Conservation (phyloP, 1,140 invertebrate genomes). For the Nasonia giraulti region DNA sequence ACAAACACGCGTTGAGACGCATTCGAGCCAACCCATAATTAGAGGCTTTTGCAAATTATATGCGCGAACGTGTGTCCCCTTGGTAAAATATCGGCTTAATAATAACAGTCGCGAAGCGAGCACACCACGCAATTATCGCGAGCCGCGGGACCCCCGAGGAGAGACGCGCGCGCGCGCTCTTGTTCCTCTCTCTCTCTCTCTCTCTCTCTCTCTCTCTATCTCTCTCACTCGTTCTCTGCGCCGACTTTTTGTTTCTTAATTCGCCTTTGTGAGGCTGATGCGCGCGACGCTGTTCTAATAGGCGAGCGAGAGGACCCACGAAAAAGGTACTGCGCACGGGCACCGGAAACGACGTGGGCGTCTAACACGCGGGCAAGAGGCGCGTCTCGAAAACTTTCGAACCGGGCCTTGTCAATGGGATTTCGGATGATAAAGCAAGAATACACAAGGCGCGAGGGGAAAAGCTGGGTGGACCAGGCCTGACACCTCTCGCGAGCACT, state of each 20-base stretch:
- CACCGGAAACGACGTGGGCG: constrained; percentile 63
- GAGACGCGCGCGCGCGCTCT: constrained; percentile 46
- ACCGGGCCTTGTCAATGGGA: constrained; percentile 38
- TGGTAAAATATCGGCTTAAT: constrained; percentile 72
- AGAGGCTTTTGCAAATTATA: constrained; percentile 71
- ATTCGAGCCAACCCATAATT: constrained; percentile 67
- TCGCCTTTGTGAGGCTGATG: constrained; percentile 27
- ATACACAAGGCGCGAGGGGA: background rate
- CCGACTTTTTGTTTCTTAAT: constrained; percentile 51
- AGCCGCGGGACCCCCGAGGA: constrained; percentile 54
- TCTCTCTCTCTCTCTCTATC: constrained; percentile 48
- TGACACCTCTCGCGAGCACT: background rate
- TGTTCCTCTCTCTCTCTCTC: constrained; percentile 48
- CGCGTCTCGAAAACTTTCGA: constrained; percentile 35
- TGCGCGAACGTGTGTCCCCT: constrained; percentile 71
- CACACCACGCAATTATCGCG: constrained; percentile 67
- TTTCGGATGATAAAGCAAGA: constrained; percentile 41
- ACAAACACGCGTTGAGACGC: no score
- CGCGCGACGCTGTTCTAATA: constrained; percentile 12
- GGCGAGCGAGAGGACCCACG: constrained; percentile 13
- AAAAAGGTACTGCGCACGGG: background rate
- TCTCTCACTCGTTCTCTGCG: constrained; percentile 33
- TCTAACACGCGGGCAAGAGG: constrained; percentile 41
- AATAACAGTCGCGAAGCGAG: constrained; percentile 69
- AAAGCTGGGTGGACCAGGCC: background rate